These are phyloP conservation scores for Heterodera schachtii DNA, from an alignment of 1,140 invertebrate species.

Conservation along the genomic window DNA sequence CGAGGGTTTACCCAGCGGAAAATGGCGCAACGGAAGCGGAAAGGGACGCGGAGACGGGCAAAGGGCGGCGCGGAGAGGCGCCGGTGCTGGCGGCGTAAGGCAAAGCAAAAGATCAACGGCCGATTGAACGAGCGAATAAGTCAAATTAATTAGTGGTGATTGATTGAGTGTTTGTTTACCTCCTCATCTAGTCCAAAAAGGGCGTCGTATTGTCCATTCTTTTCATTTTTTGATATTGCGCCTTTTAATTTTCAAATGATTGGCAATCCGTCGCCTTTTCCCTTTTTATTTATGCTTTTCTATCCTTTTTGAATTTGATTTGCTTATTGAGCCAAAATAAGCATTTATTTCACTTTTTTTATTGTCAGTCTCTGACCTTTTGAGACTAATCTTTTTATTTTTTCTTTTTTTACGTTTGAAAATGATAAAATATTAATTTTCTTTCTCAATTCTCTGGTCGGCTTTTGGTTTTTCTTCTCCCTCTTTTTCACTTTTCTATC, in stretches of 20 bases:
- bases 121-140: conserved; percentile 54
- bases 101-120: conserved; percentile 26
- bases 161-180: conserved; percentile 21
- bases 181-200: conserved; percentile 49
- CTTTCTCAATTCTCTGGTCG: too few relatives aligned
- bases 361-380: too few relatives aligned
- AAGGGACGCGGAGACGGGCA: neutral
- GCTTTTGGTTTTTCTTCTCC: too few relatives aligned
- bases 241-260: neutral
- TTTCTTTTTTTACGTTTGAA: too few relatives aligned
- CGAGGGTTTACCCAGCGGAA: conserved; percentile 7
- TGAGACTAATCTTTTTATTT: too few relatives aligned
- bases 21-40: neutral
- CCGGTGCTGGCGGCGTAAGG: neutral
- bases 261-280: neutral
- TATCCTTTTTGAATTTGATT: too few relatives aligned
- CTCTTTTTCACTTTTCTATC: too few relatives aligned
- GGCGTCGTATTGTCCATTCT: neutral
- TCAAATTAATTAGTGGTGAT: neutral
- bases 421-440: too few relatives aligned
- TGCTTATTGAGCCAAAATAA: too few relatives aligned
- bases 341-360: too few relatives aligned
- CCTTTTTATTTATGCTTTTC: neutral
- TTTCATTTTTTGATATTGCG: neutral
- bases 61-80: neutral